These are phyloP conservation scores for Rhopalosiphum nymphaeae DNA, from an alignment of 2,888 invertebrate species.

Conservation along the genomic window DNA sequence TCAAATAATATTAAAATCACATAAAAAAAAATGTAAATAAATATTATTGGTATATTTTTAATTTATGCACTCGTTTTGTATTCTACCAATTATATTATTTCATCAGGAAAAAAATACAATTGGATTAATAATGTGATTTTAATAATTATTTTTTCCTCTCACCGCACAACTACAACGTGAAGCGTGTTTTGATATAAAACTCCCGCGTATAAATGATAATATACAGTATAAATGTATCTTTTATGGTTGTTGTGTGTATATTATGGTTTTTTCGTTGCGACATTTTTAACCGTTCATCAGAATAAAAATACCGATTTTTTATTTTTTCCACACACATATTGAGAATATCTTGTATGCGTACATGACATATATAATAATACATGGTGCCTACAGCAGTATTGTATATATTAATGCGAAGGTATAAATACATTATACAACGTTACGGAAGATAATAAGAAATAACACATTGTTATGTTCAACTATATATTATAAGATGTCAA, in stretches of 20 bases:
- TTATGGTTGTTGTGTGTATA: background rate
- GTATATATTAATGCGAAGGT: background rate
- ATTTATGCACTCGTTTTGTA: background rate
- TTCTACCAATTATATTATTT: conserved; percentile 21
- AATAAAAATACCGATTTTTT: background rate
- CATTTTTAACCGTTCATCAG: background rate
- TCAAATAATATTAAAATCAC: conserved; percentile 20
- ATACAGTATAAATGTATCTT: background rate
- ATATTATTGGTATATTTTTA: conserved; percentile 2
- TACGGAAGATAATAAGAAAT: background rate
- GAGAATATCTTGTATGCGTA: background rate
- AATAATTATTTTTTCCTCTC: conserved; percentile 23
- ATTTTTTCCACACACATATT: background rate
- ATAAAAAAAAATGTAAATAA: background rate
- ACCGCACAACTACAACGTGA: background rate
- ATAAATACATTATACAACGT: background rate
- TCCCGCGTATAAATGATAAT: background rate
- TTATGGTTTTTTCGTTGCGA: background rate
- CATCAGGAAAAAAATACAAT: background rate
- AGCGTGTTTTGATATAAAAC: background rate
- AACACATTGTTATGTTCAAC: background rate
- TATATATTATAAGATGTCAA: background rate
- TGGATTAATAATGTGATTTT: conserved; percentile 13
- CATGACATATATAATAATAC: background rate
- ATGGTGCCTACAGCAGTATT: background rate